phyloP scores from a whole-genome alignment of 1,140 invertebrate species.

The Zaprionus ornatus region DNA sequence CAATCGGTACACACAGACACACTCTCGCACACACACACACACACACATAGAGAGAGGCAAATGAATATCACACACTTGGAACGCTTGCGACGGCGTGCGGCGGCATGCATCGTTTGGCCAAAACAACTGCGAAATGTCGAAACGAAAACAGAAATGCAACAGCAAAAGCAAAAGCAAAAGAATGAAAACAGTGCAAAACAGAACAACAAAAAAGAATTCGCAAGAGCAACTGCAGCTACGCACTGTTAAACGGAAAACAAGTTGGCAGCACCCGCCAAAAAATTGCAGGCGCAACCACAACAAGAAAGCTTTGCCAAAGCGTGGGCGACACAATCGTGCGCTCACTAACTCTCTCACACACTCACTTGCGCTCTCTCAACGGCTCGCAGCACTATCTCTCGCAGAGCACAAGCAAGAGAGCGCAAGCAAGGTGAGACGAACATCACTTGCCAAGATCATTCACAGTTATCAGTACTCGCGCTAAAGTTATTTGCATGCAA shows the following conservation, averaged over 20 bases:
- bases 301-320: conserved; percentile 19
- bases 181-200: conserved; percentile 1
- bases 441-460: conserved; percentile 27
- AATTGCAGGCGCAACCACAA: conserved; percentile 18
- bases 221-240: conserved; percentile 11
- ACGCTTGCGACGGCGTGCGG: conserved; percentile 38
- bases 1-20: not conserved
- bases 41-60: conserved; percentile 10
- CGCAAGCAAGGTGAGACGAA: not conserved
- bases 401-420: not conserved
- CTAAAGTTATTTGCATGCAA: not conserved
- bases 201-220: not conserved
- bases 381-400: not conserved
- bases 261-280: conserved; percentile 36
- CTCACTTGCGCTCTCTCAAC: conserved; percentile 1
- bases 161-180: conserved; percentile 3
- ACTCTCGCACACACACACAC: conserved; percentile 35
- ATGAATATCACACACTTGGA: conserved; percentile 50
- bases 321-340: not conserved
- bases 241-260: conserved; percentile 19
- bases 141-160: not conserved
- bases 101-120: conserved; percentile 43
- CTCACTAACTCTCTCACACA: not conserved
- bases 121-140: conserved; percentile 12
- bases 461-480: not conserved